Conservation (phyloP, 2,797 vertebrate genomes). For the Muraenolepis orangiensis region DNA sequence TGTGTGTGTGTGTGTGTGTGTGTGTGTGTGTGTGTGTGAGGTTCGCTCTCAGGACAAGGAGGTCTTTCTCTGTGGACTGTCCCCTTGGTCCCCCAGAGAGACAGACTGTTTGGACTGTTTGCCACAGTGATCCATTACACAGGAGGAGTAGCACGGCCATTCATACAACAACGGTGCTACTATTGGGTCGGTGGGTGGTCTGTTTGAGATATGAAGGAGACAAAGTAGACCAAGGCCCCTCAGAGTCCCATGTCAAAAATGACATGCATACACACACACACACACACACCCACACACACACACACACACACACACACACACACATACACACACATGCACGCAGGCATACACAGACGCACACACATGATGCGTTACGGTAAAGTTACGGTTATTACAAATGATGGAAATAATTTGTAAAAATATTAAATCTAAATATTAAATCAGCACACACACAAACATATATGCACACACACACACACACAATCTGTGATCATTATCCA, state of each 20-base stretch:
- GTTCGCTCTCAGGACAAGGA: background rate
- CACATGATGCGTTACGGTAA: no score
- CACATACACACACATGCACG: no score
- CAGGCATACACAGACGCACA: no score
- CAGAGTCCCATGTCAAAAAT: no score
- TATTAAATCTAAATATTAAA: no score
- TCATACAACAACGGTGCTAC: background rate
- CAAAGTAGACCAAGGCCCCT: no score
- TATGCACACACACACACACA: constrained; percentile 8
- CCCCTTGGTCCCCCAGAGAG: background rate
- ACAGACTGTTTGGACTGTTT: background rate
- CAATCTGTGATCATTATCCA: constrained; percentile 69
- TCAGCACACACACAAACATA: constrained; percentile 8
- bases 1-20: no score
- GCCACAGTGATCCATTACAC: background rate
- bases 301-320: background rate
- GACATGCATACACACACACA: no score
- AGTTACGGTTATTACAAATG: no score
- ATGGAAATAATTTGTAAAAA: no score
- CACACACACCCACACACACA: no score
- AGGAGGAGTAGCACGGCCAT: background rate
- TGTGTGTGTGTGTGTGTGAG: background rate
- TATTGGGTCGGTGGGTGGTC: background rate
- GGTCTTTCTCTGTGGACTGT: background rate
- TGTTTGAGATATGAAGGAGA: background rate